Evolutionary conservation across 2,797 vertebrate species (phyloP).

Genomic region (Amblyraja radiata): DNA sequence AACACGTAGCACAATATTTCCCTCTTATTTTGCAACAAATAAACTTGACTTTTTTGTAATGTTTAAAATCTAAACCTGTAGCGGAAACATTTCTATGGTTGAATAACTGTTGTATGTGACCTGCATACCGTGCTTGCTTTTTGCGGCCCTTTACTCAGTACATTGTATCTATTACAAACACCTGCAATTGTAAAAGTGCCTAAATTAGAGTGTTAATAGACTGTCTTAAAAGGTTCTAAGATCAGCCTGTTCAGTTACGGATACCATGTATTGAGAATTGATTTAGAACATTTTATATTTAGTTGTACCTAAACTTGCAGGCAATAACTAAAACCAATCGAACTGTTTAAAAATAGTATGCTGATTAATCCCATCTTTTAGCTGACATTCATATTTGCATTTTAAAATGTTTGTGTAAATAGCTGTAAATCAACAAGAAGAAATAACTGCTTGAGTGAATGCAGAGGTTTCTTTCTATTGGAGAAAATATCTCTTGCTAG

Average conservation of each 20-base stretch:
- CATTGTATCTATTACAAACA: neutral
- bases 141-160: neutral
- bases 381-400: neutral
- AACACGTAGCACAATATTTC: neutral
- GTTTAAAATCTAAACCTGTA: neutral
- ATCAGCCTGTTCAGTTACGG: too few relatives aligned
- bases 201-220: constrained; percentile 22
- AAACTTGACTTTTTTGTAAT: neutral
- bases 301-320: constrained; percentile 9
- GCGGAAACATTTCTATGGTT: constrained; percentile 11
- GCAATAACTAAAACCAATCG: neutral
- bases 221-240: neutral
- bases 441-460: neutral
- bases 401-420: neutral
- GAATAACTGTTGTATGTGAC: neutral
- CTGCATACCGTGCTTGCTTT: neutral
- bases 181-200: constrained; percentile 28
- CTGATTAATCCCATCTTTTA: neutral
- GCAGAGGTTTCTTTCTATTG: neutral
- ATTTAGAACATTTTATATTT: neutral
- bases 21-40: neutral
- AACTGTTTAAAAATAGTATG: neutral
- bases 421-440: constrained; percentile 7
- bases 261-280: neutral
- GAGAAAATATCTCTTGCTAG: neutral